These are phyloP conservation scores for Bombycilla garrulus DNA, from an alignment of 2,113 vertebrate genomes.

Conservation along the genomic window DNA sequence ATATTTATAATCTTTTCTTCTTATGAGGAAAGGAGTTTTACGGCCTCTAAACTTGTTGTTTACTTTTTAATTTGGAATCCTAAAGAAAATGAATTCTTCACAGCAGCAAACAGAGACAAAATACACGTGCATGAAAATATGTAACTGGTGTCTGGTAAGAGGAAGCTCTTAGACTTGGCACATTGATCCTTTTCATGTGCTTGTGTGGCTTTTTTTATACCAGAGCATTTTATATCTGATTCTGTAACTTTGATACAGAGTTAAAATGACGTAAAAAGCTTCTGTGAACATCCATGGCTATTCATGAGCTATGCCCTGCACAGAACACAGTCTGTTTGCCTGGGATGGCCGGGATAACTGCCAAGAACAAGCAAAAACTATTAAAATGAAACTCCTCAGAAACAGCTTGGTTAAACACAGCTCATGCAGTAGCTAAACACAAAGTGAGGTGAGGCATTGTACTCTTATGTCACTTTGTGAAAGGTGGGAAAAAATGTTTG, in stretches of 20 bases:
- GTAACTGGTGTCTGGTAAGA: background rate
- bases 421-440: background rate
- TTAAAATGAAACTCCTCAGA: background rate
- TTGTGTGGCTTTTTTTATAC: background rate
- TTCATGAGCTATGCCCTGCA: background rate
- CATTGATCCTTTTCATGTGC: background rate
- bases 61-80: background rate
- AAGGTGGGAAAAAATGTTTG: background rate
- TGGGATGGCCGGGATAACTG: background rate
- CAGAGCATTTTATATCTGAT: background rate
- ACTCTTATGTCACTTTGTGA: background rate
- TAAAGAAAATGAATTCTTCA: background rate
- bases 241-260: background rate
- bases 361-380: background rate
- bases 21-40: background rate
- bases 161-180: background rate
- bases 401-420: background rate
- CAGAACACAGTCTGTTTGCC: background rate
- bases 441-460: background rate
- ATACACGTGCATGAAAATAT: background rate
- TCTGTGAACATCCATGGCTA: background rate
- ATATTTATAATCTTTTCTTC: background rate
- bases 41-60: background rate
- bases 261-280: constrained; percentile 2
- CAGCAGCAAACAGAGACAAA: background rate